Evolutionary conservation across 2,797 vertebrate species (phyloP).

Genomic region (Helicolenus hilgendorfi): DNA sequence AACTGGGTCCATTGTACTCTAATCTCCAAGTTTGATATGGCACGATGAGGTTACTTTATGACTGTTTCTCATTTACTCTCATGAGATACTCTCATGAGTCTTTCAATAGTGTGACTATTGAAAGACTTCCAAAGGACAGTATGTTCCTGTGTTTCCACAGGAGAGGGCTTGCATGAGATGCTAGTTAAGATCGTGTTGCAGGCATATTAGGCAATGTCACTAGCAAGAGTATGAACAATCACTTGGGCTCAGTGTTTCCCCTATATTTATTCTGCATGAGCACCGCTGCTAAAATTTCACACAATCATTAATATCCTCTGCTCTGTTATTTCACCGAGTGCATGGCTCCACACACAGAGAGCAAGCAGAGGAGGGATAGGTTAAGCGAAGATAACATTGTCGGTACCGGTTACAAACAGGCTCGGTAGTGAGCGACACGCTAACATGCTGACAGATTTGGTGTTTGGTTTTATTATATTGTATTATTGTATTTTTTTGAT

Average conservation of each 20-base stretch:
- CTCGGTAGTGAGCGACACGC: not conserved
- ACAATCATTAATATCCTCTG: no score
- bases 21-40: conserved; percentile 18
- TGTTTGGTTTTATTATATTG: no score
- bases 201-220: not conserved
- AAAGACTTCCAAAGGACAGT: not conserved
- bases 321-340: not conserved
- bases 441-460: not conserved
- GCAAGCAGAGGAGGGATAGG: not conserved
- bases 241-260: not conserved
- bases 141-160: not conserved
- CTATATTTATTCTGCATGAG: not conserved
- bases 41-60: conserved; percentile 1
- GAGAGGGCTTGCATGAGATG: not conserved
- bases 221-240: not conserved
- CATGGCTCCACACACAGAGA: not conserved
- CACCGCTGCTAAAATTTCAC: not conserved
- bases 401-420: not conserved
- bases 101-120: not conserved
- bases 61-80: not conserved
- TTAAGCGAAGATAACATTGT: not conserved
- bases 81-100: not conserved
- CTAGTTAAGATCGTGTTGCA: not conserved
- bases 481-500: not conserved
- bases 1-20: not conserved